Base-by-base conservation (phyloP, 2,113 vertebrate species). In the Poicephalus meyeri region DNA sequence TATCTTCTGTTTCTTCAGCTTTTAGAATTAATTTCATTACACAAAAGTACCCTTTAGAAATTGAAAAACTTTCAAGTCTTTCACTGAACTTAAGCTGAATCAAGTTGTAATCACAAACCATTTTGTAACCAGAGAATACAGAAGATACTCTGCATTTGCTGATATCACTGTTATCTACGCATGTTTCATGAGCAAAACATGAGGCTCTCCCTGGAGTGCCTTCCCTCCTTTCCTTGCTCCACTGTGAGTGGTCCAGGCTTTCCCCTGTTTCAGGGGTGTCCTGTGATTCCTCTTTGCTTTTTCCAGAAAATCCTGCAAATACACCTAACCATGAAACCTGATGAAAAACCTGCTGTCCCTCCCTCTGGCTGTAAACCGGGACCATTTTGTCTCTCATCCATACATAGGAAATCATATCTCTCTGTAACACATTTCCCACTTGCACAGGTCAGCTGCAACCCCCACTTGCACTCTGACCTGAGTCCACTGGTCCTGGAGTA, bases 61-160 rank as follows among this genome's bases (percentile, higher is more conserved):
- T 3, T 8, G 7, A 82, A 94, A 94, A 88, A 24, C 11, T 47
- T 72, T 52, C 1, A 63, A 70, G 58, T 50, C 31, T 86, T 80
- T 23, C 60, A 46, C 21, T 63, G 44, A 90, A 88, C 88, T 95
- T 91, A 74, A 55, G 29, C 6, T 50, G 60, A 88, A 80, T 42
- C 31, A 53, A 5, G 14, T 64, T 77, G 25, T 70, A 86, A 66
- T 68, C 46, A 70, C 16, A 18, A 72, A 61, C 4, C 10, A 49
- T 52, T 86, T 69, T 53, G 69, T 83, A 94, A 52, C 35, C 53
- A 80, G 24, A 74, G 39, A 79, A 89, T 72, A 64, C 10, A 60
- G 39, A 91, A 20, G 53, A 41, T 53, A 44, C 14, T 31, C 10
- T 39, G 4, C 10, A 28, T 63, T 84, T 94, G 87, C 16, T 61